Conservation (phyloP, 1,140 invertebrate species). For the Wiebesia pumilae region DNA sequence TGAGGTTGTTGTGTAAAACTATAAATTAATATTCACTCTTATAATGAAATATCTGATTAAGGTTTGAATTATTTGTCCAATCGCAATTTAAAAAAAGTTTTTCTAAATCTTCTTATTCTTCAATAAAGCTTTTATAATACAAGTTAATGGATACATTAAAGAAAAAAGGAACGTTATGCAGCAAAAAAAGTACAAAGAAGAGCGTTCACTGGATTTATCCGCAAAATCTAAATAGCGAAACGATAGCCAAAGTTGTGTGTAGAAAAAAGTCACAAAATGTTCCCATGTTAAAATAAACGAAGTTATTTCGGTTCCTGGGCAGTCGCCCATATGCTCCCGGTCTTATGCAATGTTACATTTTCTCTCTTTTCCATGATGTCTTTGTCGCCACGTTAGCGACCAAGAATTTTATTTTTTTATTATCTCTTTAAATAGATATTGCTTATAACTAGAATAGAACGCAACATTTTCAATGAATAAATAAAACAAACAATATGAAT, state of each 20-base stretch:
- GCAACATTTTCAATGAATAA: not conserved
- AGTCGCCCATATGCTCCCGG: conserved; percentile 66
- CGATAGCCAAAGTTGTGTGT: conserved; percentile 56
- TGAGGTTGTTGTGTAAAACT: not conserved
- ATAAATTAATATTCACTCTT: not conserved
- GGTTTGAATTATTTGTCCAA: too few relatives aligned
- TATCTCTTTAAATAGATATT: conserved; percentile 4
- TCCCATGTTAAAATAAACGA: conserved; percentile 71
- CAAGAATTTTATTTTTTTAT: conserved; percentile 40
- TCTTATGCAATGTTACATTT: conserved; percentile 51
- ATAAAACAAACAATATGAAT: too few relatives aligned
- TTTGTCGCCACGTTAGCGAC: conserved; percentile 20
- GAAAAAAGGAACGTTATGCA: not conserved
- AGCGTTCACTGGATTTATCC: conserved; percentile 5
- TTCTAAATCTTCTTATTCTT: not conserved
- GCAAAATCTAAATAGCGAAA: conserved; percentile 16
- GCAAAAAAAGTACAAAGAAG: not conserved
- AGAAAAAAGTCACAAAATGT: conserved; percentile 67
- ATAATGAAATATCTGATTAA: too few relatives aligned
- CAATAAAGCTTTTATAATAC: not conserved
- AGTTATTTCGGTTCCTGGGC: conserved; percentile 72
- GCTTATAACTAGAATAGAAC: not conserved
- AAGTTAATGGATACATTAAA: not conserved
- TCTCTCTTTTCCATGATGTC: conserved; percentile 47
- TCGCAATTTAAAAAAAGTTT: not conserved